phyloP scores from a whole-genome alignment of 1,140 invertebrate genomes.

The fruit fly (Drosophila melanogaster) region Release_6_plus_ISO1_MT NT_037436.4:21203001-21203500 shows the following conservation, averaged over 20 bases:
- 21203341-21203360: constrained; percentile 75
- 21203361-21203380: constrained; percentile 69
- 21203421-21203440: too few species aligned
- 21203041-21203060: constrained; percentile 62
- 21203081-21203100: constrained; percentile 66
- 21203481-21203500: too few species aligned
- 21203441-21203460: too few species aligned
- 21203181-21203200: constrained; percentile 76
- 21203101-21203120: constrained; percentile 60
- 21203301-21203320: constrained; percentile 44
- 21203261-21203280: neutral
- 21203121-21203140: constrained; percentile 37
- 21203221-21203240: constrained; percentile 37
- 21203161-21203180: constrained; percentile 51
- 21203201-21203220: constrained; percentile 28
- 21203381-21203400: constrained; percentile 2
- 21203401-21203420: constrained; percentile 9
- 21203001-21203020: constrained; percentile 4
- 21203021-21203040: constrained; percentile 42
- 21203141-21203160: constrained; percentile 50
- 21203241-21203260: constrained; percentile 40
- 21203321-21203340: constrained; percentile 64
- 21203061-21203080: constrained; percentile 49
- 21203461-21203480: too few species aligned
- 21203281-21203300: constrained; percentile 52